phyloP scores from a whole-genome alignment of 2,797 vertebrate species.

The Microtus agrestis region DNA sequence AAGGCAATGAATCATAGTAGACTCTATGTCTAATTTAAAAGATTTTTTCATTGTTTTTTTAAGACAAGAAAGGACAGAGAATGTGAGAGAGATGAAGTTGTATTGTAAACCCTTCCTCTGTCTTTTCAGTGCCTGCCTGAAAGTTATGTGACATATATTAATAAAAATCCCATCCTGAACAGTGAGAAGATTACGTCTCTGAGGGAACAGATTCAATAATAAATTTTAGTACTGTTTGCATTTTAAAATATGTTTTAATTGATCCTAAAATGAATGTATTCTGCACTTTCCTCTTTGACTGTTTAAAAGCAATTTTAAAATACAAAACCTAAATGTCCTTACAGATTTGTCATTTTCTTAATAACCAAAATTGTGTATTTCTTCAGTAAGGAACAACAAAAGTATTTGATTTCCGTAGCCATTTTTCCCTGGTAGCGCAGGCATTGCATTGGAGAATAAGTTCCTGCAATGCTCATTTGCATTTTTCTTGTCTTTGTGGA shows the following conservation, averaged over 20 bases:
- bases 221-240: constrained; percentile 67
- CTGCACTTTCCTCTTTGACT: not conserved
- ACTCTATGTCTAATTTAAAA: constrained; percentile 76
- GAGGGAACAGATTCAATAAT: constrained; percentile 80
- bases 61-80: not conserved
- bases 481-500: not conserved
- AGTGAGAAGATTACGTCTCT: constrained; percentile 51
- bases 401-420: not conserved
- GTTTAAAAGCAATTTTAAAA: constrained; percentile 65
- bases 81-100: not conserved
- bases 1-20: constrained; percentile 83
- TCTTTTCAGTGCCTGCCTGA: not conserved
- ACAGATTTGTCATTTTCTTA: constrained; percentile 20
- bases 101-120: not conserved
- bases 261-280: constrained; percentile 54
- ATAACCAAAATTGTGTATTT: not conserved
- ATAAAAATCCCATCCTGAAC: constrained; percentile 58
- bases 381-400: not conserved
- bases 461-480: not conserved
- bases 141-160: not conserved
- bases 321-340: not conserved
- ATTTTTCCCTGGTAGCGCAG: not conserved
- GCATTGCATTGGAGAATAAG: not conserved
- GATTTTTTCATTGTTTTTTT: constrained; percentile 68
- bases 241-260: constrained; percentile 29